Base-by-base conservation (phyloP, 2,113 vertebrate species). In the Formicarius rufipectus region DNA sequence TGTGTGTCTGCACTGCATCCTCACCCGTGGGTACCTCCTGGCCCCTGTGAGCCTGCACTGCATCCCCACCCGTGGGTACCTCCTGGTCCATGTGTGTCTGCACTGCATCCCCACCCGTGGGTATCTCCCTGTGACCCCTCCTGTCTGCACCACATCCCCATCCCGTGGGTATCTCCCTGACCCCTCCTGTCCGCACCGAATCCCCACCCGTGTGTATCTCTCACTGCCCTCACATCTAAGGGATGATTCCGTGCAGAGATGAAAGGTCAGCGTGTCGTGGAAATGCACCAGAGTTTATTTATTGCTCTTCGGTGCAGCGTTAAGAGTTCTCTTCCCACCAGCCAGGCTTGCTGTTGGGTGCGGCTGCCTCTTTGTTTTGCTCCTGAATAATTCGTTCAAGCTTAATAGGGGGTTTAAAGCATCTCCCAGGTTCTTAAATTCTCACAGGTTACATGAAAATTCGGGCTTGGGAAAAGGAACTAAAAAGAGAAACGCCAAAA, bases 51-150 rank as follows among this genome's bases (percentile, higher is more conserved):
- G n/a, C n/a, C n/a, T n/a, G n/a, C n/a, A n/a, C n/a, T n/a, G n/a
- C n/a, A n/a, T n/a, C 6, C 37, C 2, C 47, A 2, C 23, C 56
- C 2, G 1, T 0, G 4, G 5, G 0, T 2, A 6, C 1, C 25
- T 14, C 35, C n/a, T n/a, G n/a, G n/a, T n/a, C n/a, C n/a, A n/a
- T n/a, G n/a, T n/a, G n/a, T n/a, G n/a, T n/a, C n/a, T n/a, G n/a
- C n/a, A n/a, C n/a, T n/a, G n/a, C n/a, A n/a, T n/a, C 6, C 37
- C 2, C 47, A 2, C 23, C 56, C 2, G 1, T 0, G 4, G 5
- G 0, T 2, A 6, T 1, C 25, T 14, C 35, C n/a, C n/a, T n/a
- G n/a, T n/a, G n/a, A n/a, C n/a, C n/a, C n/a, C n/a, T n/a, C n/a
- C n/a, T n/a, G n/a, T n/a, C n/a, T n/a, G n/a, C n/a, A n/a, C n/a